Evolutionary conservation across 92 coral and sea anemone species (phyloP).

Genomic region (Epizoanthus ramosus): DNA sequence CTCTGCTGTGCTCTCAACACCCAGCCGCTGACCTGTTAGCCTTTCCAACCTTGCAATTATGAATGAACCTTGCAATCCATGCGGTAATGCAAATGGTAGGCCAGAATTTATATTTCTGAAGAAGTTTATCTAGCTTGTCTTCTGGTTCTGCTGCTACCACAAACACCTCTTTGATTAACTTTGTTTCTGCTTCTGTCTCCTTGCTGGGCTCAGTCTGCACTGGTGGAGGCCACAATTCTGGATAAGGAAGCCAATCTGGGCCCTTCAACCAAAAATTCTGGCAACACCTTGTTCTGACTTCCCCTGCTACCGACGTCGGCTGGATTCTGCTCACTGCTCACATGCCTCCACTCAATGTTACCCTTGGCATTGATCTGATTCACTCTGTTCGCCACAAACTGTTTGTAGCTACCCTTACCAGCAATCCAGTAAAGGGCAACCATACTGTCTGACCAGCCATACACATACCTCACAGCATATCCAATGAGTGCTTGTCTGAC

Average conservation of each 20-base stretch:
- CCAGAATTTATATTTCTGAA: conserved; percentile 50
- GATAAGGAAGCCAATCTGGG: conserved; percentile 51
- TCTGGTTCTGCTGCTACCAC: conserved; percentile 42
- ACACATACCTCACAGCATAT: conserved; percentile 20
- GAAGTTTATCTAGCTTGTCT: conserved; percentile 29
- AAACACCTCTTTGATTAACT: conserved; percentile 39
- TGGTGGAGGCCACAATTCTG: conserved; percentile 44
- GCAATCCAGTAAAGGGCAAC: conserved; percentile 64
- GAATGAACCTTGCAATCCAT: conserved; percentile 43
- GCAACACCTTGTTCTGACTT: conserved; percentile 13
- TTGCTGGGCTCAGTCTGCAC: conserved; percentile 33
- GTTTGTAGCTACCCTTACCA: conserved; percentile 54
- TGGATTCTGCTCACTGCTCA: conserved; percentile 50
- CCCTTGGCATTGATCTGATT: conserved; percentile 44
- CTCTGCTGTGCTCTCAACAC: conserved; percentile 43
- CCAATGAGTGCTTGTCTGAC: conserved; percentile 37
- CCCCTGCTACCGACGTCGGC: conserved; percentile 54
- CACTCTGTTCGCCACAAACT: conserved; percentile 60
- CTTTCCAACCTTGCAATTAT: conserved; percentile 42
- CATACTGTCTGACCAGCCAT: conserved; percentile 61
- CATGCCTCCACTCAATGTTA: conserved; percentile 46
- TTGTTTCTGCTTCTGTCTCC: conserved; percentile 59
- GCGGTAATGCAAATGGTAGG: conserved; percentile 50
- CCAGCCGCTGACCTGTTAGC: conserved; percentile 46
- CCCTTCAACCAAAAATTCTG: conserved; percentile 43